Evolutionary conservation across 2,888 invertebrate species (phyloP), one percentile per base, ranked within the genome.

Genomic region (Phragmatobia fuliginosa): DNA sequence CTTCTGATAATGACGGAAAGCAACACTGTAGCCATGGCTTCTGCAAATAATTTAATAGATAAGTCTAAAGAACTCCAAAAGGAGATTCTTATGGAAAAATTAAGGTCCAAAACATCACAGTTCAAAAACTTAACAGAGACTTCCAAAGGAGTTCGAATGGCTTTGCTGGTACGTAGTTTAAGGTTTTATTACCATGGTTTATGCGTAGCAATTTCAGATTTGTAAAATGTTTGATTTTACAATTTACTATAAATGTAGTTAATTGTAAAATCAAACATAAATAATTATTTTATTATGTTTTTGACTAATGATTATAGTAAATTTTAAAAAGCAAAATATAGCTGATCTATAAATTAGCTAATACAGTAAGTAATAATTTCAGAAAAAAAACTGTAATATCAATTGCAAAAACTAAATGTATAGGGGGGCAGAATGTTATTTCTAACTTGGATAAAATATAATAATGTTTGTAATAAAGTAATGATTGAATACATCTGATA

Each of bases 71-170:
- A 95, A 79, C 92, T 95, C 66, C 98, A 98, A 90, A 96, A 97
- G 94, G 98, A 98, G 91, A 96, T 98, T 73, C 95, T 99, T 74
- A 99, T 99, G 98, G 99, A 99, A 89, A 98, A 98, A 88, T 94
- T 99, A 67, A 96, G 98, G 71, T 97, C 98, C 60, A 98, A 98
- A 94, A 96, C 97, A 75, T 96, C 97, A 66, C 98, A 98, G 80
- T 97, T 97, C 82, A 98, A 98, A 92, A 96, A 97, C 75, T 96
- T 99, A 88, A 96, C 96, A 71, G 99, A 99, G 89, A 97, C 97
- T 77, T 97, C 98, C 31, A 99, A 99, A 93, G 97, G 97, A 82
- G 96, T 98, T 80, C 96, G 98, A 82, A 97, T 98, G 97, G 97
- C 98, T 70, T 96, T 98, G 93, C 94, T 98, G 93, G 98, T 98